Evolutionary conservation across 2,888 invertebrate species (phyloP).

Genomic region (Crioceris asparagi): DNA sequence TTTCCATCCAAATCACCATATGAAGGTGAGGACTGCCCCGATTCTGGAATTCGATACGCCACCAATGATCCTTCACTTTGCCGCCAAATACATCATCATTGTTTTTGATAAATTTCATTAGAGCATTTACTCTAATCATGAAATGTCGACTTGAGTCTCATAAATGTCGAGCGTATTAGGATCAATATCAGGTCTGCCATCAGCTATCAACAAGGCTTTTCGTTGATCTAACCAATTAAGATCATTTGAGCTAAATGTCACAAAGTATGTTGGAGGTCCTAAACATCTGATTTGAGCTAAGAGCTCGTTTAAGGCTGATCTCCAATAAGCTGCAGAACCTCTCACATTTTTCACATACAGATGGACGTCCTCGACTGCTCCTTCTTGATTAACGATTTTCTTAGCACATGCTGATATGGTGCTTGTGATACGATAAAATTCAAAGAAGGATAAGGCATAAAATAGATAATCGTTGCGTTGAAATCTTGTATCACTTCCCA

Average conservation of each 20-base stretch:
- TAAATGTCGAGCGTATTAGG: conserved; percentile 1
- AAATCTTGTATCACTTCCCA: conserved; percentile 4
- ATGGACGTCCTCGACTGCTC: conserved; percentile 4
- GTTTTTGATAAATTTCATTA: conserved; percentile 1
- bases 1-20: too few relatives aligned
- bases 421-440: conserved; percentile 3
- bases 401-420: conserved; percentile 3
- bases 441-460: conserved; percentile 6
- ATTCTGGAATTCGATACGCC: too few relatives aligned
- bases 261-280: conserved; percentile 7
- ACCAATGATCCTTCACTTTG: conserved; percentile 1
- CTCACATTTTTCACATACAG: conserved; percentile 5
- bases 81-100: conserved; percentile 1
- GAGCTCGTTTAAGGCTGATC: conserved; percentile 6
- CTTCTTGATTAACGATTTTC: conserved; percentile 2
- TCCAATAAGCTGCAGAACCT: conserved; percentile 5
- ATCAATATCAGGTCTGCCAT: conserved; percentile 4
- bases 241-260: conserved; percentile 6
- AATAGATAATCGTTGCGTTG: conserved; percentile 5
- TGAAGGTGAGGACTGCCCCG: conserved; percentile 4
- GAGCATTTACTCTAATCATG: conserved; percentile 4
- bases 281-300: conserved; percentile 7
- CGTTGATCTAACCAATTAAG: conserved; percentile 3
- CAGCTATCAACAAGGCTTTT: conserved; percentile 4
- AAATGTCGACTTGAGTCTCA: conserved; percentile 2